These are phyloP conservation scores for Alca torda DNA, from an alignment of 2,797 vertebrate species.

Conservation along the genomic window DNA sequence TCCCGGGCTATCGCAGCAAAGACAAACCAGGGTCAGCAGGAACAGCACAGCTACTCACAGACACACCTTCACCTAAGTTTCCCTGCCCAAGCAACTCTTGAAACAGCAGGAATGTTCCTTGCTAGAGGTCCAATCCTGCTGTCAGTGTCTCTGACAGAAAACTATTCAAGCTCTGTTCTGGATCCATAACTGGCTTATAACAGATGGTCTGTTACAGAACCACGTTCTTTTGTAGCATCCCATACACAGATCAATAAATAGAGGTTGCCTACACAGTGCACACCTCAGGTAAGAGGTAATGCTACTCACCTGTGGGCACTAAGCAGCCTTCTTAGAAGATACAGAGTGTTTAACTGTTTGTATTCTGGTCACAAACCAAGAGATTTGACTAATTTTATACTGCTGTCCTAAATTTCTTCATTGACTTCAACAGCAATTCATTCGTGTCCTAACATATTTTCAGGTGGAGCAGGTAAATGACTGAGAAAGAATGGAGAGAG, in stretches of 20 bases:
- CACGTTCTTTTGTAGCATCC: neutral
- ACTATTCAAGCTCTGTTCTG: neutral
- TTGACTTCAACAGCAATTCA: neutral
- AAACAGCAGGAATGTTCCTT: neutral
- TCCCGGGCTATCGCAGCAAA: slow-evolving; percentile 79
- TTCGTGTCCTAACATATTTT: neutral
- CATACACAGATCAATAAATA: neutral
- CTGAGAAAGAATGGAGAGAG: neutral
- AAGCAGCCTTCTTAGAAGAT: neutral
- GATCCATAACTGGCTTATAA: neutral
- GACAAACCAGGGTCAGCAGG: neutral
- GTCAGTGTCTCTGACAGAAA: neutral
- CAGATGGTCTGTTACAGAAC: neutral
- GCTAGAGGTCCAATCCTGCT: neutral
- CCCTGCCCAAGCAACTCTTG: neutral
- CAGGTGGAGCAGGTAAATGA: neutral
- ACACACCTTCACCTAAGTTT: neutral
- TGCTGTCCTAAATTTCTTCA: neutral
- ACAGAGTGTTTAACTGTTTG: neutral
- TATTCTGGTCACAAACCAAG: neutral
- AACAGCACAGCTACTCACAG: neutral
- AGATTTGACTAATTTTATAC: neutral
- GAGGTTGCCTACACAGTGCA: neutral
- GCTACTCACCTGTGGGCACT: neutral
- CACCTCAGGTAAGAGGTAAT: neutral